Evolutionary conservation across 2,113 vertebrate species (phyloP).

Genomic region (Macquaria ambigua): DNA sequence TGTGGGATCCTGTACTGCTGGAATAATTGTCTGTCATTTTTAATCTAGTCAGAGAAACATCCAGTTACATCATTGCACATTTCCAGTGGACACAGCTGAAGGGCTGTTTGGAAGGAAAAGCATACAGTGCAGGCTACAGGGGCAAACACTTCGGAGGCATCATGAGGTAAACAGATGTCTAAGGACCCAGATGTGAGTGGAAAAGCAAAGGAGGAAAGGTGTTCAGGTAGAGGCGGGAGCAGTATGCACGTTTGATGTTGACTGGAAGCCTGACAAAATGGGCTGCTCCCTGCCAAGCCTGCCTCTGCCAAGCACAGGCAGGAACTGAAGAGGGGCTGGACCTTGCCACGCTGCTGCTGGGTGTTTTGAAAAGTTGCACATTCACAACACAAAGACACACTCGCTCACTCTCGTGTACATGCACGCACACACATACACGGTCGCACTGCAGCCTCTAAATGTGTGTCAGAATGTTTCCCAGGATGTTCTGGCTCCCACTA

Average conservation of each 20-base stretch:
- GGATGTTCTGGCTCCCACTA: constrained; percentile 76
- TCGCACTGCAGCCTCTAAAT: constrained; percentile 44
- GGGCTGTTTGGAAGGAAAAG: constrained; percentile 30
- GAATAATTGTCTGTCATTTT: constrained; percentile 13
- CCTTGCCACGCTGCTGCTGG: constrained; percentile 68
- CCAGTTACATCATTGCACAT: constrained; percentile 30
- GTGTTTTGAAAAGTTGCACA: constrained; percentile 67
- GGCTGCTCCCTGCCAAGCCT: constrained; percentile 70
- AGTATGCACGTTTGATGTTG: constrained; percentile 70
- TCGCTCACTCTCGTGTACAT: background rate
- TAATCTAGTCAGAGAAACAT: constrained; percentile 19
- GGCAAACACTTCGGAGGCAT: constrained; percentile 55
- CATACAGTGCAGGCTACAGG: constrained; percentile 25
- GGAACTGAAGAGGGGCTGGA: constrained; percentile 72
- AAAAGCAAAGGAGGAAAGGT: constrained; percentile 47
- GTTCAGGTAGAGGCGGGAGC: constrained; percentile 46
- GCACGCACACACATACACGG: constrained; percentile 10
- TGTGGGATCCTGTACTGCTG: background rate
- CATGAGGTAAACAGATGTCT: constrained; percentile 69
- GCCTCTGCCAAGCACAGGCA: constrained; percentile 67
- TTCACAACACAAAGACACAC: constrained; percentile 43
- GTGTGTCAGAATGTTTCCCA: constrained; percentile 74
- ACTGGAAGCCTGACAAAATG: constrained; percentile 79
- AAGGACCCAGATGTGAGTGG: constrained; percentile 51
- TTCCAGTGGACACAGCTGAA: constrained; percentile 43